These are phyloP conservation scores for Drosophila virilis DNA, from an alignment of 1,140 invertebrate genomes.

Conservation along the genomic window DNA sequence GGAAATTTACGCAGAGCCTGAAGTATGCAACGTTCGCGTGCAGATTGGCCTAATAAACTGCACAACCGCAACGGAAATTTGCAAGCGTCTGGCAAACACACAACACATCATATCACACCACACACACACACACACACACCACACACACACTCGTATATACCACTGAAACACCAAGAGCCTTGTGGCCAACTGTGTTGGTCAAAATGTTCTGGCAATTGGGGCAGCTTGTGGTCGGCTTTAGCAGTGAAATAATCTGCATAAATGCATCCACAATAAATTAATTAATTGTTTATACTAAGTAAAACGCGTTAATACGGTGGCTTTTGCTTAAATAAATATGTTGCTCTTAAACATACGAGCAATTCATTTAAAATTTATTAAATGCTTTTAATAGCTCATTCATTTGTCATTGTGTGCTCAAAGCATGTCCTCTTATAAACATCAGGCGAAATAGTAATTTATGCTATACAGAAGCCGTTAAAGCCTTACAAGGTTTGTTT, in stretches of 20 bases:
- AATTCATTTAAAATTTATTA: conserved; percentile 5
- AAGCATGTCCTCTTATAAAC: background rate
- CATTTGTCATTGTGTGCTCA: background rate
- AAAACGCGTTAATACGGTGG: background rate
- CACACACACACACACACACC: conserved; percentile 4
- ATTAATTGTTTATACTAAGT: background rate
- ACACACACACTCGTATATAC: background rate
- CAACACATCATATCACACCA: conserved; percentile 9
- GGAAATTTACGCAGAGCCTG: conserved; percentile 51
- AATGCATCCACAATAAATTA: conserved; percentile 5
- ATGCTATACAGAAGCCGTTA: too few species aligned
- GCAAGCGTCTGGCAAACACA: conserved; percentile 53
- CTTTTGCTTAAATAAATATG: background rate
- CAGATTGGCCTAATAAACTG: conserved; percentile 61
- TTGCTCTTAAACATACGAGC: background rate
- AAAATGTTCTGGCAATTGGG: conserved; percentile 3
- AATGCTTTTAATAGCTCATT: background rate
- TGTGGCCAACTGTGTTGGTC: conserved; percentile 17
- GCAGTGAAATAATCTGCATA: conserved; percentile 5
- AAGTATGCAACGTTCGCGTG: conserved; percentile 35
- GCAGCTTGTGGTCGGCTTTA: conserved; percentile 1
- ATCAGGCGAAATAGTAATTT: too few species aligned
- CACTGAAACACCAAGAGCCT: background rate
- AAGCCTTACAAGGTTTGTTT: too few species aligned
- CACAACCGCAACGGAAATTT: conserved; percentile 55